These are phyloP conservation scores for Camptogramma bilineatum DNA, from an alignment of 2,888 invertebrate species.

Conservation along the genomic window DNA sequence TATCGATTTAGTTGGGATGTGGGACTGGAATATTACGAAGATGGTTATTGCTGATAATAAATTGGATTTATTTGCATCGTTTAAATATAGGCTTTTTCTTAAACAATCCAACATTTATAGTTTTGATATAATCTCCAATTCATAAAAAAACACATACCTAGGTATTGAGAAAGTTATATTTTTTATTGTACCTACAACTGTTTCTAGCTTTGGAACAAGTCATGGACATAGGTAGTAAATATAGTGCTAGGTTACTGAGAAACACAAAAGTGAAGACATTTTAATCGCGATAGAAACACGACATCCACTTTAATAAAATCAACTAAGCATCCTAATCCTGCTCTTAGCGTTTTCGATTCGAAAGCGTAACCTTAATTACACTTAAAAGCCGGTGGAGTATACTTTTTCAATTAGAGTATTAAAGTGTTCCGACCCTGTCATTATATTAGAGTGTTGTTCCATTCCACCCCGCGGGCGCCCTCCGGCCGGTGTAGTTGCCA, in stretches of 20 bases:
- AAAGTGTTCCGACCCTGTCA: slow-evolving; percentile 85
- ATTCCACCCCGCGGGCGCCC: slow-evolving; percentile 73
- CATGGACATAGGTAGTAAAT: too few species aligned
- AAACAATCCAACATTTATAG: too few species aligned
- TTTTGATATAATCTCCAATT: too few species aligned
- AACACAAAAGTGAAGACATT: background rate
- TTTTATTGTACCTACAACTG: too few species aligned
- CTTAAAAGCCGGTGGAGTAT: slow-evolving; percentile 80
- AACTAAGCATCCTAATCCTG: slow-evolving; percentile 35
- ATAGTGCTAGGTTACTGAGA: too few species aligned
- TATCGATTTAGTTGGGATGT: slow-evolving; percentile 50
- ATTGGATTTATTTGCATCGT: background rate
- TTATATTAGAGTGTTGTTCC: slow-evolving; percentile 85
- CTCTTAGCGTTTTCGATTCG: slow-evolving; percentile 53
- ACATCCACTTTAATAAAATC: slow-evolving; percentile 23
- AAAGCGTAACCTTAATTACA: slow-evolving; percentile 73
- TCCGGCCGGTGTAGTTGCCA: slow-evolving; percentile 48
- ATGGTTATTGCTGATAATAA: slow-evolving; percentile 10
- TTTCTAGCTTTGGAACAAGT: too few species aligned
- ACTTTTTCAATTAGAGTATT: slow-evolving; percentile 85
- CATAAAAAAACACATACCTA: too few species aligned
- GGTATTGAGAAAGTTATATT: too few species aligned
- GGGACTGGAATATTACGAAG: slow-evolving; percentile 23
- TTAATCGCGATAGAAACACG: slow-evolving; percentile 16
- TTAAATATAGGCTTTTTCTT: background rate